phyloP scores from a whole-genome alignment of 2,113 vertebrate species.

The Anser cygnoides region DNA sequence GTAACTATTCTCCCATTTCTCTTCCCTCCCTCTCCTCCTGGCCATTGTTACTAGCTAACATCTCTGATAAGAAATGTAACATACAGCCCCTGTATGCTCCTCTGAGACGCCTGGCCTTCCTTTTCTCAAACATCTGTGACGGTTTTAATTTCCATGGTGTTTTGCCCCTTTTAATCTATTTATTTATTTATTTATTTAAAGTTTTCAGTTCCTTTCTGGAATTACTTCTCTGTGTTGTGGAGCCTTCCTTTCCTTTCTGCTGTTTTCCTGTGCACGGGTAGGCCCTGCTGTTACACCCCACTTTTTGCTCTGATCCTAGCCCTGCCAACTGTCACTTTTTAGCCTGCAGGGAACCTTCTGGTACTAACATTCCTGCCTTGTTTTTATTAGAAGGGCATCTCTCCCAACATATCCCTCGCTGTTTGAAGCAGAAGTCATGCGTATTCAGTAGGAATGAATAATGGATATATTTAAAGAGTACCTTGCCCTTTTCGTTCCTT shows the following conservation, averaged over 20 bases:
- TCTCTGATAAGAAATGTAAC: background rate
- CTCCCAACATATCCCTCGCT: slow-evolving; percentile 54
- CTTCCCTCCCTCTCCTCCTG: background rate
- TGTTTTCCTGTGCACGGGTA: background rate
- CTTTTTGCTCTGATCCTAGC: slow-evolving; percentile 41
- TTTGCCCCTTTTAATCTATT: no score
- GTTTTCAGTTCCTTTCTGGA: background rate
- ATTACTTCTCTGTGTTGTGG: background rate
- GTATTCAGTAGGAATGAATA: slow-evolving; percentile 71
- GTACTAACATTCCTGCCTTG: slow-evolving; percentile 66
- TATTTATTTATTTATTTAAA: background rate
- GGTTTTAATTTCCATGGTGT: background rate
- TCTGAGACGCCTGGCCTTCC: background rate
- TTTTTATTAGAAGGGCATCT: slow-evolving; percentile 70
- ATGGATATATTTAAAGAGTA: slow-evolving; percentile 70
- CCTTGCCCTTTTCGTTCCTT: slow-evolving; percentile 53
- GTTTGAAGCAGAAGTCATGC: slow-evolving; percentile 63
- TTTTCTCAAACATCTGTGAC: background rate
- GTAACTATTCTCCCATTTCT: slow-evolving; percentile 11
- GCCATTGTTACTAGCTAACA: background rate
- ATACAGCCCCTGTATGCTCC: background rate
- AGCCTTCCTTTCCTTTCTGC: background rate
- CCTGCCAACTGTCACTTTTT: slow-evolving; percentile 60
- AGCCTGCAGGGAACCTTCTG: slow-evolving; percentile 73
- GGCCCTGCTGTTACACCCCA: slow-evolving; percentile 30